Conservation (phyloP, 2,888 invertebrate genomes). For the Ernsta delagoae region DNA sequence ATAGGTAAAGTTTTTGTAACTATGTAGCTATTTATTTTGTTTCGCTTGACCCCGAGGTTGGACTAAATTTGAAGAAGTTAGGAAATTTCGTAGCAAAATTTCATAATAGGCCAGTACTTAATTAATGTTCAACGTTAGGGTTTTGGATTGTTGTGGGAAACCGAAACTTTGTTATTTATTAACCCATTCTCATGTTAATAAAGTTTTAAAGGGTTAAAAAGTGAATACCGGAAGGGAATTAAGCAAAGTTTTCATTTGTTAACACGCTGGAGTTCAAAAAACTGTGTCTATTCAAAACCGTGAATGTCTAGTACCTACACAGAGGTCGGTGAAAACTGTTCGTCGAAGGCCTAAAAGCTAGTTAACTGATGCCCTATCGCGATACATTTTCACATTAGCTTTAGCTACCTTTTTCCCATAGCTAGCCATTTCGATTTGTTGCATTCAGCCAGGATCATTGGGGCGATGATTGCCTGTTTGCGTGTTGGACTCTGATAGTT, state of each 20-base stretch:
- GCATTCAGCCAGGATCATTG: constrained; percentile 65
- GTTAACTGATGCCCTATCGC: constrained; percentile 32
- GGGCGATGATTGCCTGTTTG: constrained; percentile 72
- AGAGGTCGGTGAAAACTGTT: constrained; percentile 16
- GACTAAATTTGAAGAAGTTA: constrained; percentile 30
- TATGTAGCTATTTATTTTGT: constrained; percentile 46
- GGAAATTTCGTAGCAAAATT: constrained; percentile 22
- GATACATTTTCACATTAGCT: constrained; percentile 23
- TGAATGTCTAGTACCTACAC: constrained; percentile 1
- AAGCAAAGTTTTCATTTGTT: background rate
- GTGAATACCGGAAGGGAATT: background rate
- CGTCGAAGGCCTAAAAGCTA: constrained; percentile 24
- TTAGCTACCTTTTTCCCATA: constrained; percentile 24
- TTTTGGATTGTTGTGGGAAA: constrained; percentile 12
- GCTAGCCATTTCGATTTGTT: constrained; percentile 65
- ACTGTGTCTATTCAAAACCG: constrained; percentile 13
- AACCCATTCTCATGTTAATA: constrained; percentile 1
- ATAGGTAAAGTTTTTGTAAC: constrained; percentile 65
- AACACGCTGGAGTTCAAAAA: background rate
- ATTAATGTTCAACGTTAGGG: constrained; percentile 17
- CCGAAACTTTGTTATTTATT: constrained; percentile 3
- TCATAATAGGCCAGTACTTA: constrained; percentile 16
- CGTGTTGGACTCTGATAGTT: constrained; percentile 68
- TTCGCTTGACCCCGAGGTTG: constrained; percentile 59
- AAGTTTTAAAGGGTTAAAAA: background rate